phyloP scores from a whole-genome alignment of 2,113 vertebrate genomes.

The Colinus virginianus region DNA sequence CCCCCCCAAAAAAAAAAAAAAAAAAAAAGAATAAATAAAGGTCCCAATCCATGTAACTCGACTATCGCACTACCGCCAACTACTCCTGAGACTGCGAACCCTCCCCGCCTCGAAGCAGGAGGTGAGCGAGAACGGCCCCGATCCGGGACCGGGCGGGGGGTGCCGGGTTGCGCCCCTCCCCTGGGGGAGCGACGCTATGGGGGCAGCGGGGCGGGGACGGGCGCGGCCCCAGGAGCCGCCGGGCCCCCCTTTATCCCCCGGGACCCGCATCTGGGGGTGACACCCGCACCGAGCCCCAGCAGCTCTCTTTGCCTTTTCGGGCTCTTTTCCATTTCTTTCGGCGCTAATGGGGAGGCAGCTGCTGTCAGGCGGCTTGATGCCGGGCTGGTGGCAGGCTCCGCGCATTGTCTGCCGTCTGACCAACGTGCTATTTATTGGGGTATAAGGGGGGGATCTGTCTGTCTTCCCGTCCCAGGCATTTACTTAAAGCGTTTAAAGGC shows the following conservation, averaged over 20 bases:
- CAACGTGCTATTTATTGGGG: background rate
- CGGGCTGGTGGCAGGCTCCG: background rate
- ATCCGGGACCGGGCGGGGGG: background rate
- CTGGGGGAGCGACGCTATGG: background rate
- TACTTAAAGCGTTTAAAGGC: background rate
- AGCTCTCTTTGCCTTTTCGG: background rate
- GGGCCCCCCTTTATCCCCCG: background rate
- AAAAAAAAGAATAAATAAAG: background rate
- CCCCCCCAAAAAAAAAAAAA: background rate
- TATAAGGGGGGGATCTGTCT: background rate
- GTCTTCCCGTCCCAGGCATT: background rate
- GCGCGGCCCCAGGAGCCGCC: background rate
- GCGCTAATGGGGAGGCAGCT: background rate
- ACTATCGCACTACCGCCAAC: background rate
- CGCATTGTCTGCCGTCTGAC: constrained; percentile 5
- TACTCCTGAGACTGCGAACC: background rate
- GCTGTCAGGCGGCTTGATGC: background rate
- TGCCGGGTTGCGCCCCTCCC: background rate
- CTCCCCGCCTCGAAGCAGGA: background rate
- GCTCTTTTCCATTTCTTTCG: background rate
- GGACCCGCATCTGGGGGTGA: background rate
- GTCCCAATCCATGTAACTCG: background rate
- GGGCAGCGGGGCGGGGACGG: background rate
- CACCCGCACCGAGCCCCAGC: background rate
- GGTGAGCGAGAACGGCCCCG: background rate